phyloP scores from a whole-genome alignment of 1,140 invertebrate genomes.

The Leptinotarsa lineolata region DNA sequence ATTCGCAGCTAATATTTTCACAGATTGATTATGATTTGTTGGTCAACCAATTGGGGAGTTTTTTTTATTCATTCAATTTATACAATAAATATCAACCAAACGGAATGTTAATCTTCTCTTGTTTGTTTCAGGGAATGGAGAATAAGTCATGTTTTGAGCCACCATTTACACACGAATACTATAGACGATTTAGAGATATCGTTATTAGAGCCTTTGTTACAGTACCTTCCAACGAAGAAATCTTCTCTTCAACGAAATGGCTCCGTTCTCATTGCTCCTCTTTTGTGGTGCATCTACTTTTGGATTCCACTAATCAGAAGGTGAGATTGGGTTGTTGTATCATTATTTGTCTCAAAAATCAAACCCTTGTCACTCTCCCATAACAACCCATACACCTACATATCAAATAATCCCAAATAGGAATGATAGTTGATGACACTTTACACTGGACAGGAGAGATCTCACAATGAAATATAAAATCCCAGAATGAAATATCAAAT shows the following conservation, averaged over 20 bases:
- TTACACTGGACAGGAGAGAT: no score
- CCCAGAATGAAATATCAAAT: no score
- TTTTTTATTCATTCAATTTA: no score
- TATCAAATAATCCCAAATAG: no score
- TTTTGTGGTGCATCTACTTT: conserved; percentile 55
- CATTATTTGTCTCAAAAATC: not conserved
- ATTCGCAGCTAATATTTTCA: no score
- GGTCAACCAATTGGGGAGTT: no score
- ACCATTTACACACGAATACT: conserved; percentile 81
- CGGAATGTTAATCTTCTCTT: not conserved
- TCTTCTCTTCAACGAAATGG: conserved; percentile 53
- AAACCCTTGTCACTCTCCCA: no score
- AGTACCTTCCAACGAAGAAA: conserved; percentile 66
- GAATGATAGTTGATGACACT: no score
- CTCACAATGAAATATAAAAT: no score
- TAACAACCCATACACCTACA: no score
- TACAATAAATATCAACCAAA: no score
- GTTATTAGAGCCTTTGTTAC: conserved; percentile 68
- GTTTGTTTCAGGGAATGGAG: conserved; percentile 68
- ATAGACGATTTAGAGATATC: conserved; percentile 76
- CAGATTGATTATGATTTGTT: no score
- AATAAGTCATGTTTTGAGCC: conserved; percentile 76
- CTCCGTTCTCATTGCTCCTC: conserved; percentile 57
- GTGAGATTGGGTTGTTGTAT: conserved; percentile 9
- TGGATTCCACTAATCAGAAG: not conserved